Conservation (phyloP, 2,888 invertebrate species). For the Trachelus stipa region DNA sequence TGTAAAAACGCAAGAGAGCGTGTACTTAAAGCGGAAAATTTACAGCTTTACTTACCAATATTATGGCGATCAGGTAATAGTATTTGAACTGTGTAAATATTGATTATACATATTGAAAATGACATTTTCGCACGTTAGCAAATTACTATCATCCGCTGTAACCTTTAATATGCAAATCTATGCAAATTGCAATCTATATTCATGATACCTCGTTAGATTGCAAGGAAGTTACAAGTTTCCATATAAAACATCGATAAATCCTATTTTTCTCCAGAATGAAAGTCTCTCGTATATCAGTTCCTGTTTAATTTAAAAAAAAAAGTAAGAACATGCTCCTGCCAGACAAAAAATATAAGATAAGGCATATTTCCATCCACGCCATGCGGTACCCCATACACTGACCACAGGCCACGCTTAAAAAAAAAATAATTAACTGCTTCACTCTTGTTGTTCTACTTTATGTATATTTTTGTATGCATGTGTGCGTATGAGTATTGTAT, state of each 20-base stretch:
- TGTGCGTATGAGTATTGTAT: background rate
- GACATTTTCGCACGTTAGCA: background rate
- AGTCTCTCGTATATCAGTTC: background rate
- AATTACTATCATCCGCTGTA: background rate
- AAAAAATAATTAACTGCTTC: background rate
- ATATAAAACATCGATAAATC: background rate
- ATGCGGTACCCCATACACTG: background rate
- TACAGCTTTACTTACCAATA: background rate
- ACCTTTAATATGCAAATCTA: background rate
- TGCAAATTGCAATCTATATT: background rate
- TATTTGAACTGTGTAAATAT: background rate
- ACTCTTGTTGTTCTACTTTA: background rate
- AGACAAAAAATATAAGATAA: background rate
- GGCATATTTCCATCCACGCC: background rate
- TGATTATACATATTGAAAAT: background rate
- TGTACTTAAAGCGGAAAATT: background rate
- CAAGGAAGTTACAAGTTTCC: background rate
- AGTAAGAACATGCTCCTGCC: background rate
- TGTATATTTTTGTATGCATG: background rate
- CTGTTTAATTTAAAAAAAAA: background rate
- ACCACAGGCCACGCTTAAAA: background rate
- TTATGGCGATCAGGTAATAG: background rate
- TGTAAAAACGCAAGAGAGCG: background rate
- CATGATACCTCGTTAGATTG: background rate
- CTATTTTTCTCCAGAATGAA: background rate